Percentiles rank a stretch among this genome's conserved stretches.
Conservation (phyloP, 2,113 vertebrate genomes). For the Ammodramus savannarum region DNA sequence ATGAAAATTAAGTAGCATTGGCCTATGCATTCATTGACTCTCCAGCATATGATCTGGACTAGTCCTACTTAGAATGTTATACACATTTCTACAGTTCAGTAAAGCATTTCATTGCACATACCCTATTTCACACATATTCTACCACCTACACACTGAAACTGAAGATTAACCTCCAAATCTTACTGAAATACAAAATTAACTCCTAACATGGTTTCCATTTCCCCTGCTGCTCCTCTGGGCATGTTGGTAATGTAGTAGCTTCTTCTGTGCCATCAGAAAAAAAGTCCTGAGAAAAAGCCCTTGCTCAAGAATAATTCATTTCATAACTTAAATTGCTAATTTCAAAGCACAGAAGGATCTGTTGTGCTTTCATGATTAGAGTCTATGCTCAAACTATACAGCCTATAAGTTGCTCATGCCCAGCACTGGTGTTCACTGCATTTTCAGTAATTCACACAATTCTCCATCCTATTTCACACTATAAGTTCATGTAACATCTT, state of each 20-base stretch:
- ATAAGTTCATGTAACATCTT: not conserved
- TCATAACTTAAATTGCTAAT: not conserved
- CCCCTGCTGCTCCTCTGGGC: not conserved
- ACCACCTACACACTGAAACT: not conserved
- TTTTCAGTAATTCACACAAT: not conserved
- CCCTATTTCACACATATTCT: not conserved
- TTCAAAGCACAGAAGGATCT: not conserved
- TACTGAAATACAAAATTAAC: not conserved
- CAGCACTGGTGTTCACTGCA: fast-evolving
- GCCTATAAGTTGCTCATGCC: not conserved
- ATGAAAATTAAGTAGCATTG: not conserved
- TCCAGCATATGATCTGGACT: not conserved
- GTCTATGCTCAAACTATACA: not conserved
- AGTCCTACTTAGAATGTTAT: not conserved
- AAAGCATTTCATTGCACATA: not conserved
- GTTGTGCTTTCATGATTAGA: not conserved
- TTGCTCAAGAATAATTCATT: not conserved
- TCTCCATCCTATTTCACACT: not conserved
- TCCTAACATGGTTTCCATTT: not conserved
- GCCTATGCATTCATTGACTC: not conserved
- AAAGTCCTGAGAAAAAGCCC: not conserved
- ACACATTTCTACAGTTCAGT: not conserved
- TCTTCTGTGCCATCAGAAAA: not conserved
- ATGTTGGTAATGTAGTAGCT: not conserved
- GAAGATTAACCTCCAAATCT: not conserved